Evolutionary conservation across 2,797 vertebrate genomes (phyloP), one percentile per base, ranked within the genome.

Genomic region (Phoebastria nigripes): DNA sequence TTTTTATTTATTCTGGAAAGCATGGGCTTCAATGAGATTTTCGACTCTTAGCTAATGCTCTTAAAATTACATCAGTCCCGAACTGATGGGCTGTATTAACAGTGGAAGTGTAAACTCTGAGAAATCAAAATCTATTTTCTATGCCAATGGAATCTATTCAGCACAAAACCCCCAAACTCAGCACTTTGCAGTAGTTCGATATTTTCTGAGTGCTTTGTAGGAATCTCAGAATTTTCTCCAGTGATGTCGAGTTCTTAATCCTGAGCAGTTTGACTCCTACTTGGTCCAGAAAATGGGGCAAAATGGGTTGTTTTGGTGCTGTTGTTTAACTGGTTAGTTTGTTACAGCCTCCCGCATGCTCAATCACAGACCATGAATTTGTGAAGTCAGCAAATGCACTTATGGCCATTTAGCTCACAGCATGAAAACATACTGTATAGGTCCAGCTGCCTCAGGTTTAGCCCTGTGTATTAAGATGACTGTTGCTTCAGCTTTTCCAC

Each of bases 221-320:
- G 31, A 56, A 61, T 6, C 49, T 74, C 11, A 3, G 0, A 35
- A 35, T 47, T 90, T 63, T 63, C 63, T 89, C n/a, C 70, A 41
- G 33, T 0, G 0, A 33, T 12, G 15, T 18, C 0, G 2, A 42
- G 3, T 69, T 72, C 51, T 78, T 31, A 42, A 17, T 81, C 39
- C 29, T 89, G 22, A 82, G 42, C 31, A 37, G 35, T 76, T 74
- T 6, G 13, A 4, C 20, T 79, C 41, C 77, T 61, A 3, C 22
- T 63, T 41, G 41, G 26, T 81, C 18, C 28, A 35, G 24, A 82
- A 84, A 90, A 89, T n/a, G 37, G 39, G 41, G 24, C 6, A 61
- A 42, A 88, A 78, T 39, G 14, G 15, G 11, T 33, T 78, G n/a
- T 2, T 73, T 62, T 63, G 25, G 29, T 84, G 37, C 26, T 2